Evolutionary conservation across 2,113 vertebrate species (phyloP), one percentile per base, ranked within the genome.

Genomic region (Clupea harengus): DNA sequence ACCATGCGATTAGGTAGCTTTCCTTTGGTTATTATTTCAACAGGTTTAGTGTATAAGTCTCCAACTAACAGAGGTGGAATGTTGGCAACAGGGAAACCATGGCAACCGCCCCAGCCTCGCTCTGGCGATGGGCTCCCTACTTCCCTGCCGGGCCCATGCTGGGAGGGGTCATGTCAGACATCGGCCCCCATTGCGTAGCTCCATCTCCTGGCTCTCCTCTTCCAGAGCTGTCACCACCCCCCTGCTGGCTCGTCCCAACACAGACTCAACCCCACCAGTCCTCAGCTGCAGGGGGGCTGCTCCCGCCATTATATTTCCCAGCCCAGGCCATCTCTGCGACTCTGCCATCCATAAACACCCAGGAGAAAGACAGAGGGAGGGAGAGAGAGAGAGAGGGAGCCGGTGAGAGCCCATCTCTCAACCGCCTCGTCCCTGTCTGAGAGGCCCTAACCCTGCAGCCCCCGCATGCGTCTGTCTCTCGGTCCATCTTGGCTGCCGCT

Each of bases 121-220:
- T 89, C 85, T 90, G 89, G 89, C 89, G 84, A 89, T 1, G 0
- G 49, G 50, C 88, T 85, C 91, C 92, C 91, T 92, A 93, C 94
- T 89, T 91, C 92, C 94, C 91, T 67, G 89, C 52, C 22, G 93
- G 83, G 93, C 64, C 84, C 96, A 93, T 88, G 93, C 96, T 95
- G 95, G 92, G 94, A 94, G 95, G 93, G 95, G 95, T 95, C 94
- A 91, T 96, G 95, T 96, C 96, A 97, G 95, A 96, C 95, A 97
- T 96, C 95, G 93, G 90, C 96, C 94, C 95, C 93, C 94, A 93
- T 93, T 93, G 95, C 86, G 93, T 91, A 94, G 92, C 93, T 95
- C 95, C 94, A 94, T 94, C 91, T 86, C 87, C 64, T 91, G 93
- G 93, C 93, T 94, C 95, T 96, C 93, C 95, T 92, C 92, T 91